Percentiles rank a stretch among this genome's conserved stretches.
Evolutionary conservation across 2,113 vertebrate genomes (phyloP).

Genomic region (Brachyhypopomus gauderio): DNA sequence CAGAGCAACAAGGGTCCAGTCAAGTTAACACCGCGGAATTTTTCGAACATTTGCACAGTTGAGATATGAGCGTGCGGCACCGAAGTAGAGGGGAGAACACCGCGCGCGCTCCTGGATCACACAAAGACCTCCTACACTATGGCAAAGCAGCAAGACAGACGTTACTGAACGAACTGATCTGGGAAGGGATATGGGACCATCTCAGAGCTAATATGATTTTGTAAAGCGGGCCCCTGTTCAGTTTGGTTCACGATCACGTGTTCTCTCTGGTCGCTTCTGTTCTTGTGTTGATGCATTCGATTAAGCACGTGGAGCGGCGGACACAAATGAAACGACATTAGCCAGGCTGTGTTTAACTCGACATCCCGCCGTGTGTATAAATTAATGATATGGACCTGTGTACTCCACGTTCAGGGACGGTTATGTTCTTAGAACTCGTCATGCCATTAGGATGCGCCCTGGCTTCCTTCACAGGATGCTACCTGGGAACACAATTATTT

Average conservation of each 20-base stretch:
- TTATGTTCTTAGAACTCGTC: conserved; percentile 38
- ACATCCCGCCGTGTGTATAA: not conserved
- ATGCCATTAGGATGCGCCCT: conserved; percentile 20
- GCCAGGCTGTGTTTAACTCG: conserved; percentile 12
- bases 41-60: conserved; percentile 6
- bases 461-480: not conserved
- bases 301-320: not conserved
- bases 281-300: not conserved
- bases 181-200: too few relatives aligned
- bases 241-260: not conserved
- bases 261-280: not conserved
- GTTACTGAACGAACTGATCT: not conserved
- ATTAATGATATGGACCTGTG: conserved; percentile 27
- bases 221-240: too few relatives aligned
- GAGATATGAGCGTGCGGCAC: not conserved
- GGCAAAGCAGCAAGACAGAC: not conserved
- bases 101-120: not conserved
- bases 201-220: not conserved
- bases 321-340: conserved; percentile 26
- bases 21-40: not conserved
- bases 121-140: not conserved
- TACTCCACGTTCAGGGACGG: not conserved
- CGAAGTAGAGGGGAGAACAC: conserved; percentile 1
- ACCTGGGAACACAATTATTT: conserved; percentile 31
- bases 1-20: not conserved